Conservation (phyloP, 2,113 vertebrate species). For the Megalops atlanticus region DNA sequence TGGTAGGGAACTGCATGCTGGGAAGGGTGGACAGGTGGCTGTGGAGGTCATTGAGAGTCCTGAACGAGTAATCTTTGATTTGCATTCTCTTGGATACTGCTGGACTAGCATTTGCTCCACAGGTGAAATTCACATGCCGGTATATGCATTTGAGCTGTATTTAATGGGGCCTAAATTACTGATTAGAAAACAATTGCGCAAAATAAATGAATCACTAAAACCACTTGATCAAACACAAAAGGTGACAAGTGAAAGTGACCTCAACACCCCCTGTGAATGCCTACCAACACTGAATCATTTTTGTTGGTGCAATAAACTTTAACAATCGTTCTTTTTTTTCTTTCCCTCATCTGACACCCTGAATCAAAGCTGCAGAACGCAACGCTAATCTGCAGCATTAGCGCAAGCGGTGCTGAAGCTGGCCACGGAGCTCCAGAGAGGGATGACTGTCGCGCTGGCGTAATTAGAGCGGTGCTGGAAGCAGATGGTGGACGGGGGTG, state of each 20-base stretch:
- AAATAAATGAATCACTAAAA: background rate
- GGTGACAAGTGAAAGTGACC: background rate
- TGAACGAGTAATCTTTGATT: background rate
- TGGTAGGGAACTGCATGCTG: background rate
- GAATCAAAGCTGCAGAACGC: background rate
- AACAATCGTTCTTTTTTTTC: background rate
- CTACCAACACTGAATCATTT: background rate
- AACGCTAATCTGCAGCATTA: background rate
- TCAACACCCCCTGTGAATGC: background rate
- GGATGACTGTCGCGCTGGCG: slow-evolving; percentile 14
- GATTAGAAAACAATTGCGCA: too few species aligned
- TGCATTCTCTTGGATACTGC: background rate
- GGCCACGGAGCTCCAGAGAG: background rate
- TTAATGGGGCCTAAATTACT: background rate
- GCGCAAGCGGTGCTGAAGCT: background rate
- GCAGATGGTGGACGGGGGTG: slow-evolving; percentile 19
- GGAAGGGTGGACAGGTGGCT: background rate
- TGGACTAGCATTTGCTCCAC: background rate
- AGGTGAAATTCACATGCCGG: background rate
- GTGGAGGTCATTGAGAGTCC: background rate
- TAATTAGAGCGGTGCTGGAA: background rate
- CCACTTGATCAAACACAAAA: background rate
- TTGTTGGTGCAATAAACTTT: background rate
- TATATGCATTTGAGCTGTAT: too few species aligned
- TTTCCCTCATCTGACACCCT: background rate